These are phyloP conservation scores for Apodemus agrarius DNA, from an alignment of 2,797 vertebrate species.

Conservation along the genomic window DNA sequence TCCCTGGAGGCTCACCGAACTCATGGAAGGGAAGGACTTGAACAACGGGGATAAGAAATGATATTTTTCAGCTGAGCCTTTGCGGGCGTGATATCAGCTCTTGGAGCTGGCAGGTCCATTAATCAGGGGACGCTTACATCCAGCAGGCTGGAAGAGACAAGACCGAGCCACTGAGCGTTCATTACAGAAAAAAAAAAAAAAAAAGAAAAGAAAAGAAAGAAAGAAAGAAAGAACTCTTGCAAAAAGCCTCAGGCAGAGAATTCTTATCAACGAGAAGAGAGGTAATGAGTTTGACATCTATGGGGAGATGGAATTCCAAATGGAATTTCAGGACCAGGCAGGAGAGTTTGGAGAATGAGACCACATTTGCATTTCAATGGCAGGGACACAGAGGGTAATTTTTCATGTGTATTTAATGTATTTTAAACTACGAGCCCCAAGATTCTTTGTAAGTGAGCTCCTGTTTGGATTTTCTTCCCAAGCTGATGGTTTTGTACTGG, in stretches of 20 bases:
- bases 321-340: constrained; percentile 15
- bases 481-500: background rate
- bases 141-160: constrained; percentile 37
- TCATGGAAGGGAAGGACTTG: background rate
- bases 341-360: background rate
- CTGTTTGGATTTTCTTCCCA: background rate
- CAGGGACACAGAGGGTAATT: background rate
- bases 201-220: no score
- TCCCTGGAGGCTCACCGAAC: background rate
- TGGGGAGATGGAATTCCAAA: constrained; percentile 39
- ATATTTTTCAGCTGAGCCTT: constrained; percentile 46
- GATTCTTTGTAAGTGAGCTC: constrained; percentile 1
- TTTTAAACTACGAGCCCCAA: background rate
- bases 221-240: constrained; percentile 26
- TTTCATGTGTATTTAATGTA: constrained; percentile 18
- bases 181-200: constrained; percentile 40
- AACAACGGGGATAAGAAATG: constrained; percentile 48
- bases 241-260: background rate
- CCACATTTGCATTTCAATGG: constrained; percentile 66
- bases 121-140: constrained; percentile 65
- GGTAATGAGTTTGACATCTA: background rate
- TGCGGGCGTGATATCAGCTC: constrained; percentile 49
- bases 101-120: constrained; percentile 68
- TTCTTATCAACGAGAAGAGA: constrained; percentile 18
- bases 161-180: constrained; percentile 33